Evolutionary conservation across 2,888 invertebrate genomes (phyloP).

Genomic region (Anaspis maculata): DNA sequence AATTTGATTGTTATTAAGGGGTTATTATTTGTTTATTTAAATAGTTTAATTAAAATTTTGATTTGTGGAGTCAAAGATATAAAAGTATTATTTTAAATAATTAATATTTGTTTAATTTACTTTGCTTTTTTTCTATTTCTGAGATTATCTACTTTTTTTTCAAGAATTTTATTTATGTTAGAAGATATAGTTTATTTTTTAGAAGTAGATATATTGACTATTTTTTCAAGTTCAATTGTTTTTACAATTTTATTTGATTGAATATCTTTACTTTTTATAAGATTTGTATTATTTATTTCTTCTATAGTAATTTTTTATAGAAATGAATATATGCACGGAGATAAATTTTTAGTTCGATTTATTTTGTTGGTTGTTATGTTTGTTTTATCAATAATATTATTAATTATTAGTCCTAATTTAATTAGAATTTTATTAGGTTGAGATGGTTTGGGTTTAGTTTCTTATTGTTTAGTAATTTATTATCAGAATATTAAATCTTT

Average conservation of each 20-base stretch:
- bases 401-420: conserved; percentile 51
- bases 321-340: conserved; percentile 52
- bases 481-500: conserved; percentile 60
- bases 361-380: conserved; percentile 56
- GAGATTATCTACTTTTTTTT: no score
- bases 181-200: conserved; percentile 42
- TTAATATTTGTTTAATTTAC: conserved; percentile 47
- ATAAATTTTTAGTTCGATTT: conserved; percentile 55
- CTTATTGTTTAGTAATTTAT: conserved; percentile 66
- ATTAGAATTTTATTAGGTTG: conserved; percentile 10
- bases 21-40: conserved; percentile 50
- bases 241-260: conserved; percentile 56
- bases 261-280: conserved; percentile 56
- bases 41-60: conserved; percentile 61
- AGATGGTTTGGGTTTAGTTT: conserved; percentile 54
- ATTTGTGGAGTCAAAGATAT: conserved; percentile 59
- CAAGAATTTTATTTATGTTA: conserved; percentile 38
- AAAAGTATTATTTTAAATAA: conserved; percentile 39
- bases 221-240: conserved; percentile 44
- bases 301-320: conserved; percentile 58
- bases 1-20: conserved; percentile 53
- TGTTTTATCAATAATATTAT: conserved; percentile 57
- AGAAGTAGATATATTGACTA: conserved; percentile 49
- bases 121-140: conserved; percentile 46
- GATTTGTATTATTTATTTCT: conserved; percentile 58